phyloP scores from a whole-genome alignment of 2,113 vertebrate species.

The Sapayoa aenigma region DNA sequence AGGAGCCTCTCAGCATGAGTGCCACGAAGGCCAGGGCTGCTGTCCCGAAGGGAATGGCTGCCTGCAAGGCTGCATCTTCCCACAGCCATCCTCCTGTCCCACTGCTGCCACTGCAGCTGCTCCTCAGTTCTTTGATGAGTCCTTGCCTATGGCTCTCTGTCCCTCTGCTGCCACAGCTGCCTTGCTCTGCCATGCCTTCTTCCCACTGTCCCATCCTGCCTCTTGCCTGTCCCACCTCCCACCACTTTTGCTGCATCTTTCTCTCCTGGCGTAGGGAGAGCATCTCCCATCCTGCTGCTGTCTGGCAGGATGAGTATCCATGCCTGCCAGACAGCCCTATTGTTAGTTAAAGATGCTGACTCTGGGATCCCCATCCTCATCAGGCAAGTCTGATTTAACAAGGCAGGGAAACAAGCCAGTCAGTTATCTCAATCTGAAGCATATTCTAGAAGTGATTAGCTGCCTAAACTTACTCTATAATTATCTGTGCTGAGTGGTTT shows the following conservation, averaged over 20 bases:
- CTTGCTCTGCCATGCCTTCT: neutral
- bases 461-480: conserved; percentile 45
- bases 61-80: neutral
- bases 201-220: neutral
- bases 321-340: neutral
- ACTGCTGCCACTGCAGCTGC: accelerated
- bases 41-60: neutral
- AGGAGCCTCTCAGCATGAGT: too few species aligned
- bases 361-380: neutral
- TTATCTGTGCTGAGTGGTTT: conserved; percentile 51
- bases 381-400: conserved; percentile 5
- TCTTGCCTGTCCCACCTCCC: neutral
- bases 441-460: conserved; percentile 52
- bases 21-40: neutral
- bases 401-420: conserved; percentile 34
- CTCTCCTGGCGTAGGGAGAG: neutral
- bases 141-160: neutral
- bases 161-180: neutral
- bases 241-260: neutral
- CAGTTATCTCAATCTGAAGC: conserved; percentile 30
- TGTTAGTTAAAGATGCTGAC: neutral
- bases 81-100: neutral
- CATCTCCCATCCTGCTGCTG: neutral
- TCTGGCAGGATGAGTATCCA: neutral
- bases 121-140: accelerated